Evolutionary conservation across 2,888 invertebrate species (phyloP).

Genomic region (Aporophyla nigra): DNA sequence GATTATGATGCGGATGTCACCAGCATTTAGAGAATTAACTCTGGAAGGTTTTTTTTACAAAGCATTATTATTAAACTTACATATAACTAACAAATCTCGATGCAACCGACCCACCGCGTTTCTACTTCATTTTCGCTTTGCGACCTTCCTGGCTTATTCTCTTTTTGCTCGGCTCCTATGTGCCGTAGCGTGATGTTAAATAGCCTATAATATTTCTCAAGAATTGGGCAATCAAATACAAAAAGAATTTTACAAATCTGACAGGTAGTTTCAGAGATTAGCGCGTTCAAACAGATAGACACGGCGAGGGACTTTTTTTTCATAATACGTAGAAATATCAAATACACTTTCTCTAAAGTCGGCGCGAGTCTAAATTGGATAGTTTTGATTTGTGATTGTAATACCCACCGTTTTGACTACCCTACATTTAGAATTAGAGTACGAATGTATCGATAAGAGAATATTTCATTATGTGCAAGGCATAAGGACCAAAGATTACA

Average conservation of each 20-base stretch:
- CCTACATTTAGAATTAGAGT: constrained; percentile 6
- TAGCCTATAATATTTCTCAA: background rate
- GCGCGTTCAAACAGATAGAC: background rate
- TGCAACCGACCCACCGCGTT: background rate
- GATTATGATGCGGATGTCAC: no score
- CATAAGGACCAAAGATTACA: background rate
- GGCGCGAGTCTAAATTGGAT: background rate
- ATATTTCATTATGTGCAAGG: background rate
- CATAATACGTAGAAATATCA: background rate
- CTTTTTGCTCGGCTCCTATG: background rate
- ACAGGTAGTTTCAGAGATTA: background rate
- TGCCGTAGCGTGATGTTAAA: background rate
- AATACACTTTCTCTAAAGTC: background rate
- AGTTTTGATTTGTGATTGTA: constrained; percentile 42
- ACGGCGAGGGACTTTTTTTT: background rate
- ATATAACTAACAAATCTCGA: no score
- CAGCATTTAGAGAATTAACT: no score
- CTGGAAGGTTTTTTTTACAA: no score
- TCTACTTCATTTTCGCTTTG: no score
- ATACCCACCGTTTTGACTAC: constrained; percentile 24
- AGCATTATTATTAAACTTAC: no score
- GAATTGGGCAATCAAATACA: background rate
- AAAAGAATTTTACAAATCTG: background rate
- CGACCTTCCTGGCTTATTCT: no score
- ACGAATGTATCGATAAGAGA: constrained; percentile 15